A percentile compares a stretch with the other conserved stretches of the same genome.
These are phyloP conservation scores for Scaptodrosophila latifasciaeformis DNA, from an alignment of 2,888 invertebrate species.

Conservation along the genomic window DNA sequence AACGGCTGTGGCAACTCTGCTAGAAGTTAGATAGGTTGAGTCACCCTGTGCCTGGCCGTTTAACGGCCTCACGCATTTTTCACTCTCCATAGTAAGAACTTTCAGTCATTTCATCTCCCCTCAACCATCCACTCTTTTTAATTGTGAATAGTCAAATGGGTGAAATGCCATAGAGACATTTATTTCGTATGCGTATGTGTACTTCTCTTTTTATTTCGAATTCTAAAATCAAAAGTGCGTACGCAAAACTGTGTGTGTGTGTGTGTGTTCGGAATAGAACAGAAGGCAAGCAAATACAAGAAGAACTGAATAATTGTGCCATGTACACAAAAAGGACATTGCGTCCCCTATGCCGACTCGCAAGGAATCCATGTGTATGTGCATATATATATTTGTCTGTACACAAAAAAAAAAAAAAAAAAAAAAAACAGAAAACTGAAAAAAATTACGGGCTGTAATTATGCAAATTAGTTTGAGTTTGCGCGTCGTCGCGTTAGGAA, in stretches of 20 bases:
- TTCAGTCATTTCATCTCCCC: not conserved
- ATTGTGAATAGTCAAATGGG: conserved; percentile 40
- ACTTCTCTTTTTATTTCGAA: not conserved
- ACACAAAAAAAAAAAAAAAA: conserved; percentile 13
- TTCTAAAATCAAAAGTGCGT: conserved; percentile 4
- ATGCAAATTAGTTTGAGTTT: conserved; percentile 64
- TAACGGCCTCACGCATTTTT: no score
- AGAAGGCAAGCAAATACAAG: conserved; percentile 22
- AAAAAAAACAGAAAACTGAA: no score
- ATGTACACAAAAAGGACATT: conserved; percentile 54
- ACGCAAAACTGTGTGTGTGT: conserved; percentile 18
- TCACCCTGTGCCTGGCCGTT: not conserved
- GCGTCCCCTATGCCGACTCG: conserved; percentile 56
- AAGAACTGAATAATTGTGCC: conserved; percentile 12
- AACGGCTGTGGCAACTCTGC: no score
- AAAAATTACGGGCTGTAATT: conserved; percentile 66
- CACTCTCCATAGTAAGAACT: no score
- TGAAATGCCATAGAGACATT: not conserved
- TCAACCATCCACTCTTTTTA: conserved; percentile 1
- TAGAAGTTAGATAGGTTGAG: no score
- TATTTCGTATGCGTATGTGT: not conserved
- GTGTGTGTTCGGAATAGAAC: conserved; percentile 31
- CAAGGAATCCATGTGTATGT: conserved; percentile 9
- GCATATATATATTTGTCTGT: conserved; percentile 17
- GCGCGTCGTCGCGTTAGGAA: conserved; percentile 25